A percentile compares a stretch with the other conserved stretches of the same genome.
Evolutionary conservation across 1,140 invertebrate species (phyloP).

Genomic region (Adoxophyes honmai): DNA sequence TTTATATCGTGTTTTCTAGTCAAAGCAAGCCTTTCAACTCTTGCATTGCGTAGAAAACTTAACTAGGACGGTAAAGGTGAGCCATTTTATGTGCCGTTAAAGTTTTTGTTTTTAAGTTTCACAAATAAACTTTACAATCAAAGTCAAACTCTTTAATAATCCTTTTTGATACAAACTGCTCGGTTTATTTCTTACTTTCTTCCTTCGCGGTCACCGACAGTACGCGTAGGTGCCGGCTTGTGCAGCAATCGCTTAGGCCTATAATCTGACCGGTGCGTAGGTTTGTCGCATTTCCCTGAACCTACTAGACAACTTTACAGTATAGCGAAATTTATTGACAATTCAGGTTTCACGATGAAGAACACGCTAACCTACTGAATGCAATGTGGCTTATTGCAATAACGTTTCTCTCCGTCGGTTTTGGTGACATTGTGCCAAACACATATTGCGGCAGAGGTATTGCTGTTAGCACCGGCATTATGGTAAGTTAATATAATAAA

Average conservation of each 20-base stretch:
- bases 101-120: constrained; percentile 38
- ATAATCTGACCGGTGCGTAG: not conserved
- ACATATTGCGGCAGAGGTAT: constrained; percentile 99
- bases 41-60: constrained; percentile 53
- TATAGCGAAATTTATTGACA: constrained; percentile 70
- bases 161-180: constrained; percentile 28
- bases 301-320: constrained; percentile 24
- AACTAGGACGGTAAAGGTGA: constrained; percentile 69
- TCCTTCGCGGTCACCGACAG: constrained; percentile 30
- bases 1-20: constrained; percentile 33
- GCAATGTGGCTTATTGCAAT: constrained; percentile 99
- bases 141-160: constrained; percentile 73
- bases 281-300: not conserved
- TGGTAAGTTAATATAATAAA: constrained; percentile 86
- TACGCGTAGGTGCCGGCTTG: constrained; percentile 35
- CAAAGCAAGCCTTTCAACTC: constrained; percentile 40
- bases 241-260: constrained; percentile 35
- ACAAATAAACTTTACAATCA: constrained; percentile 57
- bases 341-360: constrained; percentile 95
- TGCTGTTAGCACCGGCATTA: constrained; percentile 98
- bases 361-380: constrained; percentile 98
- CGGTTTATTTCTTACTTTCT: constrained; percentile 33
- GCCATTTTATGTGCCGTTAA: constrained; percentile 72
- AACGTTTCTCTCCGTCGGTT: constrained; percentile 98
- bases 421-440: constrained; percentile 99